These are phyloP conservation scores for Horisme vitalbata DNA, from an alignment of 2,888 invertebrate genomes.

Conservation along the genomic window DNA sequence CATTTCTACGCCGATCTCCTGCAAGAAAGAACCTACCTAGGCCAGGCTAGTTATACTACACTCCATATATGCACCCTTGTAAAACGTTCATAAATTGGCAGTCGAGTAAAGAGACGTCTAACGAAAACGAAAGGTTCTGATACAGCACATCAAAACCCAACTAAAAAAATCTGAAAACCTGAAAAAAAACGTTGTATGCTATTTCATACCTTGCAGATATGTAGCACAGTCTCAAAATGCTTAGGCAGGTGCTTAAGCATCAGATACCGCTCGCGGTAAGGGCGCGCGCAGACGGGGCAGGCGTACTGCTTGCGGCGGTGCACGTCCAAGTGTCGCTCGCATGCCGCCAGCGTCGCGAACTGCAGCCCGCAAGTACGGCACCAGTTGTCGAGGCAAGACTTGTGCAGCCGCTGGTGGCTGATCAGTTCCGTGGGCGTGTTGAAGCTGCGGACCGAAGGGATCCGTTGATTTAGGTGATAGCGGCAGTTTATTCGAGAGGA, in stretches of 20 bases:
- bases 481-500: too few relatives aligned
- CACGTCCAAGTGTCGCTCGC: constrained; percentile 57
- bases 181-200: too few relatives aligned
- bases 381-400: constrained; percentile 42
- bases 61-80: too few relatives aligned
- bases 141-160: too few relatives aligned
- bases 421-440: constrained; percentile 54
- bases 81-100: too few relatives aligned
- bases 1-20: too few relatives aligned
- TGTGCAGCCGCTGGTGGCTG: constrained; percentile 55
- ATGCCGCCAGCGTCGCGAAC: constrained; percentile 51
- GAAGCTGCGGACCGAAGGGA: constrained; percentile 47
- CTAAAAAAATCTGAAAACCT: too few relatives aligned
- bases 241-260: constrained; percentile 58
- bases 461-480: too few relatives aligned
- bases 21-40: too few relatives aligned
- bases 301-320: constrained; percentile 60
- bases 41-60: too few relatives aligned
- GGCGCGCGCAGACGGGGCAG: constrained; percentile 82
- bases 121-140: too few relatives aligned
- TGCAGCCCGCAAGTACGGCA: constrained; percentile 65
- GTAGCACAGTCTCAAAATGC: constrained; percentile 63
- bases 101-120: too few relatives aligned
- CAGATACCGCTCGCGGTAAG: constrained; percentile 74
- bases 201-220: constrained; percentile 75